Evolutionary conservation across 2,113 vertebrate species (phyloP).

Genomic region (Aegypius monachus): DNA sequence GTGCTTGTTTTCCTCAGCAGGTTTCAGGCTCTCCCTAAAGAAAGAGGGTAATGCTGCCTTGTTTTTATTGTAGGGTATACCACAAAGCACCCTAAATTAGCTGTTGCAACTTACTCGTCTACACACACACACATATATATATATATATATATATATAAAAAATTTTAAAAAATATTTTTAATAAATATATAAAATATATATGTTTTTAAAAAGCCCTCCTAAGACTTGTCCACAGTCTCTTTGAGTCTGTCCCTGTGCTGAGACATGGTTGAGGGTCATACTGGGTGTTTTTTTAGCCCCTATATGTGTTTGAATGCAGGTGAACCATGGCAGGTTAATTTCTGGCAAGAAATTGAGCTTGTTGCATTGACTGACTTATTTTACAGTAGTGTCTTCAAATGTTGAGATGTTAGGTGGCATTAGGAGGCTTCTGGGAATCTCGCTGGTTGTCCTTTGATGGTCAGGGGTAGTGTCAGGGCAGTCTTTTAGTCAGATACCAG

Average conservation of each 20-base stretch:
- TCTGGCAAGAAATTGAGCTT: not conserved
- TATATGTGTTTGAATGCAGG: not conserved
- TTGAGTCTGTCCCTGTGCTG: not conserved
- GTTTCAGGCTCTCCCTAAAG: not conserved
- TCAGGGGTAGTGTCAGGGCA: not conserved
- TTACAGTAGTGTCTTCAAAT: not conserved
- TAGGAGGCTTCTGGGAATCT: not conserved
- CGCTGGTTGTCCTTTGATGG: not conserved
- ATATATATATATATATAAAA: no score
- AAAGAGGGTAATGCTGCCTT: not conserved
- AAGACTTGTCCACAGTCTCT: not conserved
- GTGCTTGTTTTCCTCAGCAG: not conserved
- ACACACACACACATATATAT: no score
- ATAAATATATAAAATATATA: not conserved
- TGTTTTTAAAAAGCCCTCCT: not conserved
- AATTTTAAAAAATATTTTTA: not conserved
- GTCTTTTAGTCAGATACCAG: not conserved
- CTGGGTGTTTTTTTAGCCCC: not conserved
- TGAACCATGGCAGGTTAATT: not conserved
- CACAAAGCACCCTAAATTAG: not conserved
- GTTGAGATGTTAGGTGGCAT: not conserved
- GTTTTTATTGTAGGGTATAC: not conserved
- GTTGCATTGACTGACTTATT: not conserved
- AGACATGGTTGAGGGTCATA: not conserved
- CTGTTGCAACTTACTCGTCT: not conserved